A percentile compares a stretch with the other conserved stretches of the same genome.
Evolutionary conservation across 2,113 vertebrate genomes (phyloP).

Genomic region (Melozone crissalis): DNA sequence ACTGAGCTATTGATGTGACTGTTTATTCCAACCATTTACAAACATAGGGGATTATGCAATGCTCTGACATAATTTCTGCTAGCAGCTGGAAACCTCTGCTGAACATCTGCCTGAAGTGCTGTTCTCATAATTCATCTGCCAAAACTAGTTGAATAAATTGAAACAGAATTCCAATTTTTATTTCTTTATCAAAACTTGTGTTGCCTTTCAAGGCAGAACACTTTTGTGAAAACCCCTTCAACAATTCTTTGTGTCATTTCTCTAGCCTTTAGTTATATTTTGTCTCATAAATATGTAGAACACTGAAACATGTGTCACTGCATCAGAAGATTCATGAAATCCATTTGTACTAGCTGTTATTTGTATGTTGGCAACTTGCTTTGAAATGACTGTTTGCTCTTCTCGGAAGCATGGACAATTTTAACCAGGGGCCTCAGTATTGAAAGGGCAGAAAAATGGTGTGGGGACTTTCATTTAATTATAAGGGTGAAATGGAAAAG

Average conservation of each 20-base stretch:
- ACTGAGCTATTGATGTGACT: slow-evolving; percentile 5
- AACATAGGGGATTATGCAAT: slow-evolving; percentile 50
- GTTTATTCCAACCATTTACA: slow-evolving; percentile 65
- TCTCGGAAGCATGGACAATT: neutral
- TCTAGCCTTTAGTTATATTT: neutral
- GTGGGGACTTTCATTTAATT: neutral
- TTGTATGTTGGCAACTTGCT: neutral
- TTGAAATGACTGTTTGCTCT: neutral
- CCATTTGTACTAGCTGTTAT: neutral
- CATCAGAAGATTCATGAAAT: neutral
- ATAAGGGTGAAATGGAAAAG: neutral
- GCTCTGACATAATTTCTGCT: slow-evolving; percentile 30
- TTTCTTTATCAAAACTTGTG: neutral
- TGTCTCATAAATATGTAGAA: neutral
- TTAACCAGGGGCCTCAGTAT: neutral
- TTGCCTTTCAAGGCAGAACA: neutral
- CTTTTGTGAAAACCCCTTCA: neutral
- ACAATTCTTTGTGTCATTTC: neutral
- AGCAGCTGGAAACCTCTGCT: slow-evolving; percentile 38
- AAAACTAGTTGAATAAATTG: slow-evolving; percentile 42
- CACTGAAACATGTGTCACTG: neutral
- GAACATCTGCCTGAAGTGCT: slow-evolving; percentile 46
- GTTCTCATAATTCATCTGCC: slow-evolving; percentile 49
- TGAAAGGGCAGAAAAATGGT: neutral
- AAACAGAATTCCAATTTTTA: slow-evolving; percentile 5